phyloP scores from a whole-genome alignment of 2,888 invertebrate genomes.

The Rhingia campestris region DNA sequence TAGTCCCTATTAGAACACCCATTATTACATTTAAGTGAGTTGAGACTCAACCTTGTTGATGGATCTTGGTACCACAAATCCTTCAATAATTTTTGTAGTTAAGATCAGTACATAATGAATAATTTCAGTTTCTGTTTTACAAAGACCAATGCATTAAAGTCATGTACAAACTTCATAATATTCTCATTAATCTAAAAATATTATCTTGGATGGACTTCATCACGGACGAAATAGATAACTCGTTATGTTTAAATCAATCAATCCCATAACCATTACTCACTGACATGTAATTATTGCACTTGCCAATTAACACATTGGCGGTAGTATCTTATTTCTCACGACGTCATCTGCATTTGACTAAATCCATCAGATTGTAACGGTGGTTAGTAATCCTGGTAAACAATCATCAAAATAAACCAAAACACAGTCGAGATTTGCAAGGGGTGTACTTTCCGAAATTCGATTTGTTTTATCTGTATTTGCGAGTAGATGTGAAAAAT shows the following conservation, averaged over 20 bases:
- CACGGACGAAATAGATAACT: constrained; percentile 4
- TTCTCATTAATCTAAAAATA: constrained; percentile 4
- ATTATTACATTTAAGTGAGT: too few relatives aligned
- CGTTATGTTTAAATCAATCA: constrained; percentile 24
- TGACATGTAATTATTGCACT: constrained; percentile 32
- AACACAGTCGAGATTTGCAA: constrained; percentile 15
- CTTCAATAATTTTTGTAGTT: too few relatives aligned
- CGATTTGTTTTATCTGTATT: constrained; percentile 15
- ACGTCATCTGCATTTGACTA: not conserved
- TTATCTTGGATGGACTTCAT: constrained; percentile 12
- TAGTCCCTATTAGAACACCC: too few relatives aligned
- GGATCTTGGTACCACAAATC: too few relatives aligned
- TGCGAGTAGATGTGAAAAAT: constrained; percentile 1
- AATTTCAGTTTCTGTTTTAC: too few relatives aligned
- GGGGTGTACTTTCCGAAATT: constrained; percentile 20
- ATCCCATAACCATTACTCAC: constrained; percentile 29
- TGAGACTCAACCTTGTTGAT: too few relatives aligned
- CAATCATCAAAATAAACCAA: constrained; percentile 48
- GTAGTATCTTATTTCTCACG: constrained; percentile 10
- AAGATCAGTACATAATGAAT: too few relatives aligned
- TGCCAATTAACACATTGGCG: constrained; percentile 38
- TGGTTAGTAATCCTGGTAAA: constrained; percentile 40
- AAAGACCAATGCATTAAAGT: too few relatives aligned
- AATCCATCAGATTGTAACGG: constrained; percentile 13
- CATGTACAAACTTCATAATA: too few relatives aligned